phyloP scores from a whole-genome alignment of 2,888 invertebrate species.

The Callyntrura sp. region DNA sequence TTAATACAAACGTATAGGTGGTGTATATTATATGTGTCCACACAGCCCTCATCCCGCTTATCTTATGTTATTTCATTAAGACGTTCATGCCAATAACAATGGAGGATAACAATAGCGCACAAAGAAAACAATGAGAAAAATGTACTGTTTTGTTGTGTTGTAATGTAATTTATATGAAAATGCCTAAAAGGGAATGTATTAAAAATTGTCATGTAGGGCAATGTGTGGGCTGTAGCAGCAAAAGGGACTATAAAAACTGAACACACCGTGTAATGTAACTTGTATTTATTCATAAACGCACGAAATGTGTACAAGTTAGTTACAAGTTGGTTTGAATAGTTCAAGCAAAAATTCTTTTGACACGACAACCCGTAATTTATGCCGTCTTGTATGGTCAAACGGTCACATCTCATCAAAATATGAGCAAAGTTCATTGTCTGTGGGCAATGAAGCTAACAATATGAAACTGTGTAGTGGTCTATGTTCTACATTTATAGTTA shows the following conservation, averaged over 20 bases:
- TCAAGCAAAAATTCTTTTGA: slow-evolving; percentile 34
- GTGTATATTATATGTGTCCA: background rate
- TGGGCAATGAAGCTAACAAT: slow-evolving; percentile 67
- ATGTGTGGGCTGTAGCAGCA: slow-evolving; percentile 45
- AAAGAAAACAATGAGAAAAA: background rate
- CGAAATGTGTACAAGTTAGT: slow-evolving; percentile 23
- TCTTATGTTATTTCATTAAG: background rate
- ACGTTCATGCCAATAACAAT: slow-evolving; percentile 14
- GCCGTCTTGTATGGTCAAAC: slow-evolving; percentile 55
- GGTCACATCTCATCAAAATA: slow-evolving; percentile 29
- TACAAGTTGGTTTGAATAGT: slow-evolving; percentile 3
- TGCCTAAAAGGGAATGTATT: slow-evolving; percentile 33
- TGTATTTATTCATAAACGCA: background rate
- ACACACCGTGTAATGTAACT: slow-evolving; percentile 45
- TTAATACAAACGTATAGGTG: too few relatives aligned
- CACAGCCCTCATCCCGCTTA: background rate
- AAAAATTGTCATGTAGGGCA: slow-evolving; percentile 67
- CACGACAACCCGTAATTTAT: slow-evolving; percentile 64
- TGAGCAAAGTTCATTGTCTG: slow-evolving; percentile 72
- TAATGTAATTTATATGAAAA: background rate
- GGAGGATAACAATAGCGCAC: background rate
- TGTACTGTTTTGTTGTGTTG: background rate
- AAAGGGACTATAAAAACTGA: slow-evolving; percentile 24
- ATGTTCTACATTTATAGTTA: background rate
- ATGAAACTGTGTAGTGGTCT: background rate